phyloP scores from a whole-genome alignment of 2,797 vertebrate species.

The Neosilurus mollespiculum region DNA sequence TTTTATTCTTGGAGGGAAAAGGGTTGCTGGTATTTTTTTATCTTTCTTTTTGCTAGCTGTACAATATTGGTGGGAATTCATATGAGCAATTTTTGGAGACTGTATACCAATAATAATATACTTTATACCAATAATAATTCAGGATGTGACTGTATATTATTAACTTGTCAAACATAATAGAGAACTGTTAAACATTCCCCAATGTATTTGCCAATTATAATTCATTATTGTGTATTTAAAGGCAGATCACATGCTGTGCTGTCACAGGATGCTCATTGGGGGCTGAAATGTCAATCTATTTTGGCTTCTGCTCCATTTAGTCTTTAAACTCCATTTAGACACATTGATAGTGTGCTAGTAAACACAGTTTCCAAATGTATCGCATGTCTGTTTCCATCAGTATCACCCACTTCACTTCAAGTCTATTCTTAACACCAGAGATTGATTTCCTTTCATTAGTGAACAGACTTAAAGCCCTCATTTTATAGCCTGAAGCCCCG shows the following conservation, averaged over 20 bases:
- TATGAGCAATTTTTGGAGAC: background rate
- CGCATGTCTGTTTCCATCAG: slow-evolving; percentile 22
- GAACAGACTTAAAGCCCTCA: slow-evolving; percentile 12
- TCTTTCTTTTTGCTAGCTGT: background rate
- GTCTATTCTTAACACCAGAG: slow-evolving; percentile 12
- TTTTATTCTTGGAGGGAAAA: background rate
- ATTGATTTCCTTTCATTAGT: slow-evolving; percentile 30
- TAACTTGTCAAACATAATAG: slow-evolving; percentile 14
- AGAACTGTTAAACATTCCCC: background rate
- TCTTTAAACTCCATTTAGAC: background rate
- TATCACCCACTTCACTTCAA: slow-evolving; percentile 13
- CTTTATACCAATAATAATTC: background rate
- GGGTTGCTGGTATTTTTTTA: background rate
- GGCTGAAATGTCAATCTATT: slow-evolving; percentile 36
- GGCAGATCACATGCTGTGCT: slow-evolving; percentile 48
- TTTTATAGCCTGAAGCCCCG: slow-evolving; percentile 26
- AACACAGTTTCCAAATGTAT: slow-evolving; percentile 32
- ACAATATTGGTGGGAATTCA: background rate
- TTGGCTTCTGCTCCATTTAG: slow-evolving; percentile 29
- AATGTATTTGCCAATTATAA: slow-evolving; percentile 20
- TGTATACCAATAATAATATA: background rate
- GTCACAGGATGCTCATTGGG: slow-evolving; percentile 38
- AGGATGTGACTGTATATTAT: background rate
- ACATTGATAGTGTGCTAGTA: background rate
- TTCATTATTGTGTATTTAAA: slow-evolving; percentile 34